phyloP scores from a whole-genome alignment of 2,113 vertebrate genomes.

The Taxidea taxus region DNA sequence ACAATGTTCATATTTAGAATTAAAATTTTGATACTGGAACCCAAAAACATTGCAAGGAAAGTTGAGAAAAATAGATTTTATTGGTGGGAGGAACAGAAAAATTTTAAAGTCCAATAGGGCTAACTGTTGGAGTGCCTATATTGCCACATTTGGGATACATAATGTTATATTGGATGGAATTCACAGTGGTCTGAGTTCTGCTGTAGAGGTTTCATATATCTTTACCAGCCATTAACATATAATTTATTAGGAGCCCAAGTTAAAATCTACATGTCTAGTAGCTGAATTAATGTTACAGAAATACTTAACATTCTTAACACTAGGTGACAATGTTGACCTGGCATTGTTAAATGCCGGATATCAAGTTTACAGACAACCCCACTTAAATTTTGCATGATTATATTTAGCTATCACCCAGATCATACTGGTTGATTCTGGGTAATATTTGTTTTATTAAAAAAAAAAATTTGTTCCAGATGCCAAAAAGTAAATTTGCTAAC shows the following conservation, averaged over 20 bases:
- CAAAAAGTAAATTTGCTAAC: neutral
- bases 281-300: neutral
- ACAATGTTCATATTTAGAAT: neutral
- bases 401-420: neutral
- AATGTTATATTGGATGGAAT: neutral
- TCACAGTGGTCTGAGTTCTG: neutral
- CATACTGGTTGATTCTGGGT: neutral
- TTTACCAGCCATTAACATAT: neutral
- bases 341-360: neutral
- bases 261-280: neutral
- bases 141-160: neutral
- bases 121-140: neutral
- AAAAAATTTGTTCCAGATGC: neutral
- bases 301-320: neutral
- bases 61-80: neutral
- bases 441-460: neutral
- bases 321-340: neutral
- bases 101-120: neutral
- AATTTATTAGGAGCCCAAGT: neutral
- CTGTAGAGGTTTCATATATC: neutral
- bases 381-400: neutral
- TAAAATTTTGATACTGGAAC: neutral
- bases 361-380: neutral
- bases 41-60: neutral
- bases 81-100: neutral